Percentiles rank a stretch among this genome's conserved stretches.
Conservation (phyloP, 1,140 invertebrate genomes). For the Bombus sylvicola region DNA sequence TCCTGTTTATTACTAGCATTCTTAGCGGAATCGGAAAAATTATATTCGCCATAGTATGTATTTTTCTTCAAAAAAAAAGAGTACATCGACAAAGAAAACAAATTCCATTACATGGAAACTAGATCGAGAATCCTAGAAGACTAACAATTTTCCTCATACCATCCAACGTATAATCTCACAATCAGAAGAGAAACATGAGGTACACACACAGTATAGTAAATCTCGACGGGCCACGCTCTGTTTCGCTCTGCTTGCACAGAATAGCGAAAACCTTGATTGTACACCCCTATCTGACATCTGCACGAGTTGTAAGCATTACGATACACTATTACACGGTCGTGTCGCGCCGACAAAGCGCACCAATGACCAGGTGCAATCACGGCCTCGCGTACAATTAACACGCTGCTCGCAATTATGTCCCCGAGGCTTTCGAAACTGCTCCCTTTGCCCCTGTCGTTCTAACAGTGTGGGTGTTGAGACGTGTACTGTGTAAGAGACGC, state of each 20-base stretch:
- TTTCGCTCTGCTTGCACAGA: conserved; percentile 61
- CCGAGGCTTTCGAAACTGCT: conserved; percentile 32
- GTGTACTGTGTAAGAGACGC: conserved; percentile 21
- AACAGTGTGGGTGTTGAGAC: background rate
- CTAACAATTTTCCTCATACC: background rate
- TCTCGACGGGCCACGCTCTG: conserved; percentile 44
- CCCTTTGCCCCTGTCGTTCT: background rate
- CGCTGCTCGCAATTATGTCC: conserved; percentile 52
- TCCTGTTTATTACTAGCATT: too few species aligned
- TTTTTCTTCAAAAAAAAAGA: background rate
- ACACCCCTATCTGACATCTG: background rate
- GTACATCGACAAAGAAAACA: background rate
- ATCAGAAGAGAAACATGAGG: conserved; percentile 19
- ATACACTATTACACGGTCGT: conserved; percentile 44
- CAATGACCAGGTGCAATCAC: conserved; percentile 37
- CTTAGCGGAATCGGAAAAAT: too few species aligned
- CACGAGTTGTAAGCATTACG: conserved; percentile 21
- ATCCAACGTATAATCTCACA: background rate
- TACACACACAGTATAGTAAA: conserved; percentile 41
- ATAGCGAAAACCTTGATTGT: conserved; percentile 54
- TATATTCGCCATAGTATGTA: too few species aligned
- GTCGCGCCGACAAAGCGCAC: conserved; percentile 40
- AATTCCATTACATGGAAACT: background rate
- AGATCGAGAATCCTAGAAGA: background rate
- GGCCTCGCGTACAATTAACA: conserved; percentile 57